Evolutionary conservation across 2,113 vertebrate species (phyloP), one percentile per base, ranked within the genome.

Genomic region (Perca schrenkii): DNA sequence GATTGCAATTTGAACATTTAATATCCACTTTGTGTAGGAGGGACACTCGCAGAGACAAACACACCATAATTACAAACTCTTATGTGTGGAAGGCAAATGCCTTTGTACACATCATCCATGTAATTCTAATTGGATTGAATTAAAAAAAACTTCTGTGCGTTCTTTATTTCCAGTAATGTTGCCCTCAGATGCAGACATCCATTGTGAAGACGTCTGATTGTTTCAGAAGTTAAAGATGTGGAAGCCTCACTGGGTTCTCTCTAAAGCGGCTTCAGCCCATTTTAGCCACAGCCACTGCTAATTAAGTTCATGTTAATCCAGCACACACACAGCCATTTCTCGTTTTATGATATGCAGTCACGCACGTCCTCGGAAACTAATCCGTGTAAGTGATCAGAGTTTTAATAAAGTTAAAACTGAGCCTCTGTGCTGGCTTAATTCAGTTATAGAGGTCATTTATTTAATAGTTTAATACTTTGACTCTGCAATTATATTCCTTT

Each of bases 231-330:
- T 87, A 71, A 77, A 82, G 69, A 86, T 60, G 60, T 47, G 52
- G 14, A 76, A 34, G 79, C 65, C 40, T 89, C 34, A 67, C 19
- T 63, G 57, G 15, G 12, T 83, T 79, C 40, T 65, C 31, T 72
- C 76, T 77, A 82, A 74, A 90, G 82, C 75, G 34, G 80, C 82
- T 90, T 81, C 74, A 8, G 22, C 60, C 46, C 71, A 84, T 66
- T 54, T 90, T 80, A 84, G 77, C 62, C 62, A 52, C 79, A 67
- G 70, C 79, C 46, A 68, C 16, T 61, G 77, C 61, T 89, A 82
- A 92, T 92, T 87, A 87, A 88, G 3, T 89, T 79, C 56, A 68
- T 85, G 70, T 61, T 91, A 89, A 91, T 92, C 77, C 75, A 65
- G 21, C 28, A 77, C 50, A 81, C 36, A 87, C 34, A 71, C 19